These are phyloP conservation scores for Drosophila azteca DNA, from an alignment of 1,140 invertebrate species.

Conservation along the genomic window DNA sequence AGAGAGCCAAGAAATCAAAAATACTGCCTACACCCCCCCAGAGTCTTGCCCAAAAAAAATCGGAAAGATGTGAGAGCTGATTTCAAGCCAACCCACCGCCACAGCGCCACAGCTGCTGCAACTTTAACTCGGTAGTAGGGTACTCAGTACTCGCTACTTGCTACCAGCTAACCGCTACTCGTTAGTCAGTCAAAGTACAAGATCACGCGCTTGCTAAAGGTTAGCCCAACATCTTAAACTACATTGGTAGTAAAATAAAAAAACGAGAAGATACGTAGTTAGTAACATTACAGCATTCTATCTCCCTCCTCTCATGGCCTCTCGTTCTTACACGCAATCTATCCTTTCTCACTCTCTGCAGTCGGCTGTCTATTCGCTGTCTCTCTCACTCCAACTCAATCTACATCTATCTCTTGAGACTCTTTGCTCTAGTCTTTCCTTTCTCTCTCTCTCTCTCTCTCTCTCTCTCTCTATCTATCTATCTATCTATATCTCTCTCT, in stretches of 20 bases:
- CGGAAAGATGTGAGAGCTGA: constrained; percentile 58
- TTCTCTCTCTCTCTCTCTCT: constrained; percentile 21
- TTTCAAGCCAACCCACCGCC: constrained; percentile 38
- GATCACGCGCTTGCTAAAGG: constrained; percentile 78
- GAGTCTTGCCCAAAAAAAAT: constrained; percentile 24
- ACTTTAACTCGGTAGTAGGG: constrained; percentile 41
- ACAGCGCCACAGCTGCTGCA: constrained; percentile 43
- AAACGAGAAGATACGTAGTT: constrained; percentile 72
- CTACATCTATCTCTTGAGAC: not conserved
- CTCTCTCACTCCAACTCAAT: constrained; percentile 18
- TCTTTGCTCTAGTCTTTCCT: constrained; percentile 15
- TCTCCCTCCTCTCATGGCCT: constrained; percentile 59
- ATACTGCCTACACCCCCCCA: constrained; percentile 10
- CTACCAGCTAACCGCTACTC: constrained; percentile 58
- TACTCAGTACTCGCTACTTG: constrained; percentile 39
- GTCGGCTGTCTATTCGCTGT: constrained; percentile 10
- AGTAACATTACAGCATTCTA: constrained; percentile 68
- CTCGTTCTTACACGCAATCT: constrained; percentile 23
- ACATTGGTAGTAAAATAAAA: constrained; percentile 66
- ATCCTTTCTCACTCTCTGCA: constrained; percentile 1
- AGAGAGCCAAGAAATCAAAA: constrained; percentile 11
- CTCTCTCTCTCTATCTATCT: constrained; percentile 27
- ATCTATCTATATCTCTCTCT: not conserved
- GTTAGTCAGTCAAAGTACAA: constrained; percentile 75
- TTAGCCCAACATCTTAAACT: constrained; percentile 75